Conservation (phyloP, 2,888 invertebrate species). For the Steinernema scapterisci region DNA sequence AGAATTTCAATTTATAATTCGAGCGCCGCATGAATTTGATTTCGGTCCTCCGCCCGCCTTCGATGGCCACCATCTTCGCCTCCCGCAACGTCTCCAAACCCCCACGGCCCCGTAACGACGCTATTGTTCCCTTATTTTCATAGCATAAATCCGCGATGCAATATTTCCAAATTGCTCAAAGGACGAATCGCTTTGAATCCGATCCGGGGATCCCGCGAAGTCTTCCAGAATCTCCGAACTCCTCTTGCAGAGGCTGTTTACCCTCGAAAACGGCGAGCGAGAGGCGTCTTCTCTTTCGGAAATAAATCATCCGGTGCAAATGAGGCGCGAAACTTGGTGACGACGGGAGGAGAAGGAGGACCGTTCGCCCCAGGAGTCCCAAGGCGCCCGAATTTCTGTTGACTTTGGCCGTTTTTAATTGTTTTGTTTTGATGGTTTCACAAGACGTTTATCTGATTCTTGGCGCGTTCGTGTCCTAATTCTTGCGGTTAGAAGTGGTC, state of each 20-base stretch:
- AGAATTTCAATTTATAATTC: slow-evolving; percentile 15
- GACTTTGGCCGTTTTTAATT: background rate
- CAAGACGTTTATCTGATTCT: slow-evolving; percentile 8
- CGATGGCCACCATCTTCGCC: background rate
- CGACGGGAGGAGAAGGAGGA: background rate
- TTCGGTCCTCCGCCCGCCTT: background rate
- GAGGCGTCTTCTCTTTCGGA: background rate
- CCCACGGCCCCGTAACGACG: slow-evolving; percentile 23
- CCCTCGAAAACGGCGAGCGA: background rate
- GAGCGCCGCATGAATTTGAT: slow-evolving; percentile 14
- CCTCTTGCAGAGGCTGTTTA: background rate
- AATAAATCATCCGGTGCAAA: background rate
- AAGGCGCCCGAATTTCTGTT: background rate
- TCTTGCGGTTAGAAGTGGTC: too few relatives aligned
- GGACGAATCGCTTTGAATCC: background rate
- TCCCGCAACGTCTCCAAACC: background rate
- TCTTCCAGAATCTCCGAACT: too few relatives aligned
- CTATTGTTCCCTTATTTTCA: slow-evolving; percentile 20
- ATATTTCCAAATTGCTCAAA: background rate
- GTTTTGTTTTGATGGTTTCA: slow-evolving; percentile 9
- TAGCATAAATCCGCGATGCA: background rate
- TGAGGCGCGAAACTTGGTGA: slow-evolving; percentile 1
- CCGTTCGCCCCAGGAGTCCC: background rate
- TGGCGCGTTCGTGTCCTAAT: background rate
- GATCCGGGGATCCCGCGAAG: too few relatives aligned